These are phyloP conservation scores for Phyto melanocephala DNA, from an alignment of 2,888 invertebrate genomes.

Conservation along the genomic window DNA sequence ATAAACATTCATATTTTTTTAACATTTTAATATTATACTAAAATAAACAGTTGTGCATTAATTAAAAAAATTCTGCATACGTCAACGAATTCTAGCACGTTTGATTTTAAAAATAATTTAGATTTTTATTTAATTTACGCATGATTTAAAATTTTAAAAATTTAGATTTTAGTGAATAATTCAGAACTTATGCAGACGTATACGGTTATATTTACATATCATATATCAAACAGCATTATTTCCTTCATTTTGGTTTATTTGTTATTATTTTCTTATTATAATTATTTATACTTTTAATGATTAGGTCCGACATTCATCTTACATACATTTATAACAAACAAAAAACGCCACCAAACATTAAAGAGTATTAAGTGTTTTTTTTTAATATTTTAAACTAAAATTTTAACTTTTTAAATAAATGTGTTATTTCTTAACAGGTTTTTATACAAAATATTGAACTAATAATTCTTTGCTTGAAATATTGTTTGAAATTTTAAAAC, in stretches of 20 bases:
- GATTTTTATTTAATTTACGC: constrained; percentile 29
- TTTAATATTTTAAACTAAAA: no score
- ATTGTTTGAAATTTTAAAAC: no score
- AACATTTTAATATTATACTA: no score
- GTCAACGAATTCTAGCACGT: neutral
- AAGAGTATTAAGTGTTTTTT: no score
- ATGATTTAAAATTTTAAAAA: constrained; percentile 28
- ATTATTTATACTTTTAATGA: neutral
- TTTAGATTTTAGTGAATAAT: neutral
- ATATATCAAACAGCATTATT: neutral
- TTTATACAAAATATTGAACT: no score
- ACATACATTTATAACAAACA: no score
- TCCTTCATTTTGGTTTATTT: neutral
- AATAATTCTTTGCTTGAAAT: no score
- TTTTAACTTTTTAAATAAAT: no score
- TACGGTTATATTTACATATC: constrained; percentile 3
- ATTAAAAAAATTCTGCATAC: neutral
- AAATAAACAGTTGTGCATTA: neutral
- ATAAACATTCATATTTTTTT: no score
- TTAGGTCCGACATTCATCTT: neutral
- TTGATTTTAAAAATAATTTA: neutral
- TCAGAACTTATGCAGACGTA: neutral
- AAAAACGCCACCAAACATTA: no score
- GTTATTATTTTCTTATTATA: no score
- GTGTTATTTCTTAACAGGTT: no score